phyloP scores from a whole-genome alignment of 2,113 vertebrate genomes.

The Anhinga rufa region DNA sequence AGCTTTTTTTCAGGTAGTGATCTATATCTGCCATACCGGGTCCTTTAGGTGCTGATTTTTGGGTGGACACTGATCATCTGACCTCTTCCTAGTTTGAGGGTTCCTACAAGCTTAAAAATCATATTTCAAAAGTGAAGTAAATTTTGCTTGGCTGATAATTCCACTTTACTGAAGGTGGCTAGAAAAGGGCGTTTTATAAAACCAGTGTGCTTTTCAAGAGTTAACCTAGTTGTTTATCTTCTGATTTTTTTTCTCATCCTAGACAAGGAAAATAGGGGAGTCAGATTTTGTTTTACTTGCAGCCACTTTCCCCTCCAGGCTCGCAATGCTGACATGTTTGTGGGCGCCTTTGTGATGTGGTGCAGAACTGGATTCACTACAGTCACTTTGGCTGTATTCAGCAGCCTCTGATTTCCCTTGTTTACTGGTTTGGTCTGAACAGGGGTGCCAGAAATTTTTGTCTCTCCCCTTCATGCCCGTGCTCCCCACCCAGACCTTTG shows the following conservation, averaged over 20 bases:
- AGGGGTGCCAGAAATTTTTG: not conserved
- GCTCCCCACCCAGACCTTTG: not conserved
- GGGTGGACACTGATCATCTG: not conserved
- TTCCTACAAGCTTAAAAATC: not conserved
- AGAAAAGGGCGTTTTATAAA: not conserved
- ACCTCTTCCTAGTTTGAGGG: not conserved
- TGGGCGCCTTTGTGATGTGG: not conserved
- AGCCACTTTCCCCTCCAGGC: not conserved
- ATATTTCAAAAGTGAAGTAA: not conserved
- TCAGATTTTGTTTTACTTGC: not conserved
- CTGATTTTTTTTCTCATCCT: not conserved
- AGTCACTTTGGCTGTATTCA: not conserved
- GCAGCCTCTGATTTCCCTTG: not conserved
- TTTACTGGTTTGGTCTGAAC: not conserved
- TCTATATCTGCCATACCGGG: not conserved
- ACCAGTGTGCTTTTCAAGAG: not conserved
- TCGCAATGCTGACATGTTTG: not conserved
- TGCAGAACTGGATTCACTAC: not conserved
- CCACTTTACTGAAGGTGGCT: not conserved
- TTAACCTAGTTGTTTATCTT: not conserved
- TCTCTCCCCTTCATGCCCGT: not conserved
- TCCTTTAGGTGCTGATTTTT: not conserved
- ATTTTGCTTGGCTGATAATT: not conserved
- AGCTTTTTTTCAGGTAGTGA: not conserved
- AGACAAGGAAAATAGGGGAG: not conserved